A percentile compares a stretch with the other conserved stretches of the same genome.
Conservation (phyloP, 2,797 vertebrate species). For the Orestias chungarensis region DNA sequence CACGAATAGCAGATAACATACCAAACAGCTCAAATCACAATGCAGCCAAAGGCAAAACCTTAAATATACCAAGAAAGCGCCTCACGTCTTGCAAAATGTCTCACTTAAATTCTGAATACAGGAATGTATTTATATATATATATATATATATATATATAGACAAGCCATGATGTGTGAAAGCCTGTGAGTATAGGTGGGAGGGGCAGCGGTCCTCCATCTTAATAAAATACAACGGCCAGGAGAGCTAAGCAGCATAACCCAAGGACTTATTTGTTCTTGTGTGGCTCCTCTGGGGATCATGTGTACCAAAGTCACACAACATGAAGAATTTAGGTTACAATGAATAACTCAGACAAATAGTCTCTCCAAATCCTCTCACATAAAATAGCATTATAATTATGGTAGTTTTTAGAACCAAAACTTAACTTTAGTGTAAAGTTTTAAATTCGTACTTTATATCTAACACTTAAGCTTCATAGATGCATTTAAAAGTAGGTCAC, state of each 20-base stretch:
- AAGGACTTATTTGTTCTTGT: neutral
- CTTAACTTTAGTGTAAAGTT: neutral
- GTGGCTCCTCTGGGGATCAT: too few relatives aligned
- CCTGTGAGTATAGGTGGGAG: neutral
- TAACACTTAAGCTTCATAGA: neutral
- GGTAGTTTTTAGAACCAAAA: neutral
- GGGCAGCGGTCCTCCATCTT: neutral
- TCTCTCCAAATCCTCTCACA: neutral
- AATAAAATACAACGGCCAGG: neutral
- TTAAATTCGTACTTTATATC: neutral
- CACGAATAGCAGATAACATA: neutral
- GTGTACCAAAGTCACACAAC: neutral
- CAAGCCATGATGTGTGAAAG: neutral
- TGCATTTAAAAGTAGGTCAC: neutral
- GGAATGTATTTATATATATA: neutral
- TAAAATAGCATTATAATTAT: neutral
- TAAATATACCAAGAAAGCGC: neutral
- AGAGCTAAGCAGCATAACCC: neutral
- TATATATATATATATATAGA: too few relatives aligned
- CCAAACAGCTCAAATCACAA: neutral
- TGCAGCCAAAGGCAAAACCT: neutral
- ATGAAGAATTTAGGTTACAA: neutral
- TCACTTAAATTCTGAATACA: neutral
- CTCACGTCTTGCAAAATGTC: neutral
- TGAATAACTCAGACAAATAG: neutral